A percentile compares a stretch with the other conserved stretches of the same genome.
Conservation (phyloP, 37 sponge, comb jelly and placozoan genomes). For the Theonella swinhoei region DNA sequence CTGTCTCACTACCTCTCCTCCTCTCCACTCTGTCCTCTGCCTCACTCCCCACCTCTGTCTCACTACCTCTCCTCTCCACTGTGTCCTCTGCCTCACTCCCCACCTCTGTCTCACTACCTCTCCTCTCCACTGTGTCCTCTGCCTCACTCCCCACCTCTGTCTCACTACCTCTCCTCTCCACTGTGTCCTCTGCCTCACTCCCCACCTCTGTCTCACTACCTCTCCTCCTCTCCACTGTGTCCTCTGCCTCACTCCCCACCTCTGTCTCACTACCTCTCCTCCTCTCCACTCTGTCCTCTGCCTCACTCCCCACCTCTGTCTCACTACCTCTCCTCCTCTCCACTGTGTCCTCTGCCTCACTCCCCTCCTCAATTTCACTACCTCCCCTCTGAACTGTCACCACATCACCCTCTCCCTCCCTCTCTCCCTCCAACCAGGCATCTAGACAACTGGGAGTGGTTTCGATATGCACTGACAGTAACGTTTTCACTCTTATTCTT, state of each 20-base stretch:
- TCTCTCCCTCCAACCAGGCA: slow-evolving; percentile 15
- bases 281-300: slow-evolving; percentile 10
- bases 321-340: neutral
- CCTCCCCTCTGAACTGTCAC: neutral
- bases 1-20: too few species aligned
- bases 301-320: neutral
- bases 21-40: too few species aligned
- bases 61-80: too few species aligned
- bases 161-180: too few species aligned
- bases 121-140: too few species aligned
- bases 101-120: too few species aligned
- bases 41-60: too few species aligned
- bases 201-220: too few species aligned
- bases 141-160: too few species aligned
- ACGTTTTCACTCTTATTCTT: slow-evolving; percentile 42
- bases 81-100: too few species aligned
- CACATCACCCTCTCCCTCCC: neutral
- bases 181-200: too few species aligned
- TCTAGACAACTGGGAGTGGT: slow-evolving; percentile 50
- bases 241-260: too few species aligned
- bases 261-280: neutral
- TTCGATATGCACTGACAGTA: slow-evolving; percentile 26
- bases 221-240: neutral
- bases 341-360: neutral
- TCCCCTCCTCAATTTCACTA: neutral